These are phyloP conservation scores for Micoletzkya japonica DNA, from an alignment of 2,888 invertebrate species.

Conservation along the genomic window DNA sequence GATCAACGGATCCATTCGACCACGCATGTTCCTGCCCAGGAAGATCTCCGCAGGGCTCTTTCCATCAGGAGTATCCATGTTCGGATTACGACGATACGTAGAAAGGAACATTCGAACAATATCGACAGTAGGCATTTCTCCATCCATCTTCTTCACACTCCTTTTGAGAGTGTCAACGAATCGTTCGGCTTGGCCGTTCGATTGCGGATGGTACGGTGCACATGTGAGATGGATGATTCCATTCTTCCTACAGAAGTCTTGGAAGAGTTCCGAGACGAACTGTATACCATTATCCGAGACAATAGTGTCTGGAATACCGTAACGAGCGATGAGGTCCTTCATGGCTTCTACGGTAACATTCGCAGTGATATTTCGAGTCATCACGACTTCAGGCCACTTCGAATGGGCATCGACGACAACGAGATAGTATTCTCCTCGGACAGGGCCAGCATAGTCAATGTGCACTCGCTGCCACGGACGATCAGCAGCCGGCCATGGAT, in stretches of 20 bases:
- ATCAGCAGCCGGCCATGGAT: background rate
- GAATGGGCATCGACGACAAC: slow-evolving; percentile 15
- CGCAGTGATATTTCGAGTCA: background rate
- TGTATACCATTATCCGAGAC: slow-evolving; percentile 12
- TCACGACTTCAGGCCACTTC: slow-evolving; percentile 64
- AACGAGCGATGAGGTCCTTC: background rate
- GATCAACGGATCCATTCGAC: slow-evolving; percentile 19
- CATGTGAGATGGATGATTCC: slow-evolving; percentile 42
- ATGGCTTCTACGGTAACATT: background rate
- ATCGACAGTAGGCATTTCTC: background rate
- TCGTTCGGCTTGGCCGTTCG: slow-evolving; percentile 14
- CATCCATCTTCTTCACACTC: slow-evolving; percentile 20
- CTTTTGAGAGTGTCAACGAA: slow-evolving; percentile 48
- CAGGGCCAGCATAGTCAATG: slow-evolving; percentile 5
- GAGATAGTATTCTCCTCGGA: slow-evolving; percentile 10
- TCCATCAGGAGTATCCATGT: slow-evolving; percentile 10
- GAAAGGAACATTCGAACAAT: slow-evolving; percentile 29
- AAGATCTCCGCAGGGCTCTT: slow-evolving; percentile 36
- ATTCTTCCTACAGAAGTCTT: slow-evolving; percentile 37
- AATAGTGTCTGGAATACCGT: slow-evolving; percentile 14
- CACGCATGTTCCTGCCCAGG: slow-evolving; percentile 31
- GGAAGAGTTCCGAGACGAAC: slow-evolving; percentile 39
- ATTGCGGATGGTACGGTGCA: slow-evolving; percentile 33
- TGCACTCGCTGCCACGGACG: background rate
- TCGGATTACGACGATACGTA: slow-evolving; percentile 31